These are phyloP conservation scores for Mormyrus iriodes DNA, from an alignment of 2,113 vertebrate genomes.

Conservation along the genomic window DNA sequence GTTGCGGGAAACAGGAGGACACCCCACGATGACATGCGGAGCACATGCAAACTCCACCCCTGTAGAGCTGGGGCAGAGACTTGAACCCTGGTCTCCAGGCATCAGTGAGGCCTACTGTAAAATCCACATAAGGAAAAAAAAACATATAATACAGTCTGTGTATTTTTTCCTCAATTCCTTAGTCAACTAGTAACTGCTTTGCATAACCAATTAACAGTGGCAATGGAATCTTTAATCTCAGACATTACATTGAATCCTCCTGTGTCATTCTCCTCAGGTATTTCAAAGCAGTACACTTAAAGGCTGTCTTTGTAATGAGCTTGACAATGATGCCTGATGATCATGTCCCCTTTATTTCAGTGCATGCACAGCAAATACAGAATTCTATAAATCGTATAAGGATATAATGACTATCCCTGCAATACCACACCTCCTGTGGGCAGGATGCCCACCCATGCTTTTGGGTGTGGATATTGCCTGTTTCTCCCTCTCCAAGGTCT, in stretches of 20 bases:
- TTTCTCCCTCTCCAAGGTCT: neutral
- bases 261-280: neutral
- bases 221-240: neutral
- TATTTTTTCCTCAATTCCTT: neutral
- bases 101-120: neutral
- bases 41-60: neutral
- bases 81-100: neutral
- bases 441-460: neutral
- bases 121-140: neutral
- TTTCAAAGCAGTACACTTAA: neutral
- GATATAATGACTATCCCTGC: neutral
- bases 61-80: neutral
- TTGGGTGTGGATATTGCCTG: neutral
- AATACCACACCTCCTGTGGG: neutral
- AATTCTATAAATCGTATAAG: neutral
- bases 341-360: neutral
- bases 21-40: neutral
- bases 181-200: neutral
- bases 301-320: neutral
- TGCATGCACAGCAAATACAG: neutral
- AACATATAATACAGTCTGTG: neutral
- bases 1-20: neutral
- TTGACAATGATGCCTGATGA: neutral
- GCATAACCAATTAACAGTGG: neutral
- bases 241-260: neutral